Base-by-base conservation (phyloP, 1,140 invertebrate genomes). In the Leptoteleia sp. region DNA sequence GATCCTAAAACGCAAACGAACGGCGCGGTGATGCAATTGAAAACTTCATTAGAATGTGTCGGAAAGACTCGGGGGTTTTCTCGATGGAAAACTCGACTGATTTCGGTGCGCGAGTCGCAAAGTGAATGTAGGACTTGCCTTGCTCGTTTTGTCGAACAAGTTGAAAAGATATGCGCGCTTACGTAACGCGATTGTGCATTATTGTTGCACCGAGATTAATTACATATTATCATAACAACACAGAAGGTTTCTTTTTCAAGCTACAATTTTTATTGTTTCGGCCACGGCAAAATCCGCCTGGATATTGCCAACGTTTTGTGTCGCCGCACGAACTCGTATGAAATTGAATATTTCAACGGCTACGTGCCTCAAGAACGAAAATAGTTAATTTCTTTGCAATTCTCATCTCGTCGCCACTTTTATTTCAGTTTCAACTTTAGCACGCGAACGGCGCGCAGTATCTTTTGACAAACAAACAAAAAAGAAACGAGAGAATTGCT, bases 201-300 rank as follows among this genome's bases (percentile, higher is more conserved):
- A 65, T 59, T 59, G 42, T 65, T 65, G 19, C 54, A 37, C 29
- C 13, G 71, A 61, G 45, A 67, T 75, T 75, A 65, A 75, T 67
- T 65, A 59, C 61, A 67, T 75, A 75, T 75, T 75, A 67, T 75
- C 71, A 75, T 54, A 61, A 67, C 62, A 76, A 55, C 25, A 43
- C 11, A 25, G 13, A 25, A 40, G 59, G 43, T 38, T 50, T 67
- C 42, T 52, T 55, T 71, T 50, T 35, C 43, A 59, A 38, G 52
- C 61, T 52, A 22, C 54, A 35, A 64, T 75, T 75, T 75, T 75
- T 75, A 75, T 59, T 75, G 71, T 75, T 65, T 64, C 50, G 59
- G 48, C 15, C 38, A 55, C 68, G 19, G 40, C 48, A 31, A n/a
- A 48, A 55, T 71, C 31, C 22, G 25, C n/a, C 19, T 15, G 31